Conservation (phyloP, 2,888 invertebrate genomes). For the Helleia helle region DNA sequence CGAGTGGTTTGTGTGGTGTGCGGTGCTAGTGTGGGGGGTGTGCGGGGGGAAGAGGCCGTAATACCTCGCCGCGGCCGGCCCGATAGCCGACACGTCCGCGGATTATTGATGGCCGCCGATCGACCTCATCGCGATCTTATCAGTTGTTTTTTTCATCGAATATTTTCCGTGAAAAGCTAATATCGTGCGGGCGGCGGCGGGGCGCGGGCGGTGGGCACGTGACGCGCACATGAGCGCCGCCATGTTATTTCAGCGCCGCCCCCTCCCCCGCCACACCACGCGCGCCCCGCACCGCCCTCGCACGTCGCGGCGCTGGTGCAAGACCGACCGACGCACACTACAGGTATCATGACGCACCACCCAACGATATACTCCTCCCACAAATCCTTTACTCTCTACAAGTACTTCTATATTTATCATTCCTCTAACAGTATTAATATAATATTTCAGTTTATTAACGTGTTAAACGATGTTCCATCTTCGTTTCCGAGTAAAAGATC, state of each 20-base stretch:
- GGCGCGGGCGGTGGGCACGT: constrained; percentile 31
- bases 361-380: too few relatives aligned
- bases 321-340: constrained; percentile 13
- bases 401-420: too few relatives aligned
- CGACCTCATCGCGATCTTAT: constrained; percentile 62
- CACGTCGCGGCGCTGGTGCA: neutral
- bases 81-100: too few relatives aligned
- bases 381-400: too few relatives aligned
- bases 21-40: too few relatives aligned
- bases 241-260: constrained; percentile 52
- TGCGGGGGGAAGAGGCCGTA: constrained; percentile 24
- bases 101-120: constrained; percentile 62
- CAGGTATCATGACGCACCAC: constrained; percentile 10
- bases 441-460: too few relatives aligned
- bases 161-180: constrained; percentile 64
- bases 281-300: constrained; percentile 19
- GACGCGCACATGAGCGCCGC: constrained; percentile 48
- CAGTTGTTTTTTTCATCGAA: constrained; percentile 61
- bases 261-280: constrained; percentile 17
- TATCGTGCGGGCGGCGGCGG: constrained; percentile 36
- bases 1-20: too few relatives aligned
- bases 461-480: too few relatives aligned
- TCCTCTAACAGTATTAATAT: too few relatives aligned
- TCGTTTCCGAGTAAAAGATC: too few relatives aligned
- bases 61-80: too few relatives aligned